Conservation (phyloP, 1,140 invertebrate genomes). For the Drosophila nigromelanica region DNA sequence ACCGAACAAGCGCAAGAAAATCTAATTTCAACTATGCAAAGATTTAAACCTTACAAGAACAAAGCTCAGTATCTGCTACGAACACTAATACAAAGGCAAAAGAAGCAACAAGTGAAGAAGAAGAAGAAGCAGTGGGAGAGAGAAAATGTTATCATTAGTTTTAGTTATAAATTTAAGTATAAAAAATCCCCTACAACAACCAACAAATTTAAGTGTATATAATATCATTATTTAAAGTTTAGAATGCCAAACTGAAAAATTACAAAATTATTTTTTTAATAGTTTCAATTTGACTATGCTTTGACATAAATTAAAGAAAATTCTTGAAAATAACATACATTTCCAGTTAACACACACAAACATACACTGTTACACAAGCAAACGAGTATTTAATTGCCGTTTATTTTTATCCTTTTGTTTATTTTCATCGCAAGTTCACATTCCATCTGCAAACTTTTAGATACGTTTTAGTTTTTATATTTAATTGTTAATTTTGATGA, state of each 20-base stretch:
- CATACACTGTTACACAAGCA: conserved; percentile 3
- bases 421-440: conserved; percentile 25
- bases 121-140: background rate
- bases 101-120: background rate
- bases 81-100: conserved; percentile 28
- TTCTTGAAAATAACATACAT: conserved; percentile 1
- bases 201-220: conserved; percentile 68
- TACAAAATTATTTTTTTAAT: conserved; percentile 25
- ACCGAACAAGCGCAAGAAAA: conserved; percentile 11
- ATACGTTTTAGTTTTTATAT: conserved; percentile 13
- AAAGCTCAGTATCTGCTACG: conserved; percentile 69
- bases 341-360: conserved; percentile 13
- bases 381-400: conserved; percentile 27
- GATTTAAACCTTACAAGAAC: conserved; percentile 21
- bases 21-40: conserved; percentile 20
- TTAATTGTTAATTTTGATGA: conserved; percentile 42
- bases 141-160: conserved; percentile 80
- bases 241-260: conserved; percentile 52
- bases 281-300: background rate
- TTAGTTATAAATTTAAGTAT: conserved; percentile 72
- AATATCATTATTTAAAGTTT: conserved; percentile 47
- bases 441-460: conserved; percentile 39
- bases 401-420: conserved; percentile 8
- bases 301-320: background rate
- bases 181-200: conserved; percentile 46